These are phyloP conservation scores for Watsonalla cultraria DNA, from an alignment of 2,888 invertebrate species.

Conservation along the genomic window DNA sequence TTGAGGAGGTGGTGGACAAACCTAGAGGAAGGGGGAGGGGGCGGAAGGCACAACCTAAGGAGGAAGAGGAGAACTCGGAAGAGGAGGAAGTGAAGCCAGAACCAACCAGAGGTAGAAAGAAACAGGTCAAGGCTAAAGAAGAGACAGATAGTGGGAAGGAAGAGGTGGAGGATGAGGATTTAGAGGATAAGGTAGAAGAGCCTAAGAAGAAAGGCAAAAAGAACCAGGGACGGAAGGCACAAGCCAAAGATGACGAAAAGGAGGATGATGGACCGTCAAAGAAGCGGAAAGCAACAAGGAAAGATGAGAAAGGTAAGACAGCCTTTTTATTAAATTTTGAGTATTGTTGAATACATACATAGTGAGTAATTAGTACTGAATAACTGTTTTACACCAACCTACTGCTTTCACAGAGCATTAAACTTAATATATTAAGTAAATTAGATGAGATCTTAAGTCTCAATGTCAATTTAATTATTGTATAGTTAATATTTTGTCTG, in stretches of 20 bases:
- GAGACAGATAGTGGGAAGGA: conserved; percentile 21
- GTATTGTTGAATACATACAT: no score
- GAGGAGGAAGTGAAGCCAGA: conserved; percentile 46
- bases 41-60: conserved; percentile 48
- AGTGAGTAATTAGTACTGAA: no score
- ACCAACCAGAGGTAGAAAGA: conserved; percentile 30
- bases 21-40: conserved; percentile 53
- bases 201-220: conserved; percentile 61
- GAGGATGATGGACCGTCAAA: conserved; percentile 42
- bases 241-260: conserved; percentile 44
- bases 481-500: no score
- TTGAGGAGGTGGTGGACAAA: conserved; percentile 39
- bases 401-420: background rate
- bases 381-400: background rate
- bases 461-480: no score
- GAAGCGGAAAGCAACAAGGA: conserved; percentile 49
- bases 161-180: conserved; percentile 17
- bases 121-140: conserved; percentile 27
- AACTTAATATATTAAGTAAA: background rate
- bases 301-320: conserved; percentile 47
- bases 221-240: conserved; percentile 48
- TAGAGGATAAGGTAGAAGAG: conserved; percentile 28
- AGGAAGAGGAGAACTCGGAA: conserved; percentile 31
- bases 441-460: no score
- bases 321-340: no score